Base-by-base conservation (phyloP, 2,797 vertebrate species). In the Phoeniculus purpureus region DNA sequence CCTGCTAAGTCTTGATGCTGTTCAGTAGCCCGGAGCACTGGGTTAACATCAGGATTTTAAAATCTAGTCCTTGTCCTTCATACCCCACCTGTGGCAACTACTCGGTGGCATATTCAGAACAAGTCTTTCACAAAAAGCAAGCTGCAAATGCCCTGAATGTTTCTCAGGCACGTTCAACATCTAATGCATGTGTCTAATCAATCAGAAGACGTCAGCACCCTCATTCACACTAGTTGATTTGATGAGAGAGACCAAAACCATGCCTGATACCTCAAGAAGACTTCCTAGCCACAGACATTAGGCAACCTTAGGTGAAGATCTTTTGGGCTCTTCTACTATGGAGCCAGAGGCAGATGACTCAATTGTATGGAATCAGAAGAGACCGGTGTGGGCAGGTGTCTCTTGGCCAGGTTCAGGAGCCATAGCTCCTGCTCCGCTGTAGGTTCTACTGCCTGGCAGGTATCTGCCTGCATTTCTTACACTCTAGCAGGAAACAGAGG, bases 241-340 rank as follows among this genome's bases (percentile, higher is more conserved):
- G 29, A 48, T 76, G 32, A 86, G 11, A 93, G 48, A 88, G 52
- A 29, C 11, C 1, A 2, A 90, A 91, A 65, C 6, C 9, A 71
- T 71, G 22, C 22, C 45, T 65, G 80, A 55, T 19, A 65, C 29
- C 26, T 81, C 48, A 48, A 65, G 6, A 48, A 65, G 6, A 29
- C 43, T 68, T 79, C 37, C 14, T 22, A 73, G 61, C 5, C 55
- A 47, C 15, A 90, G 10, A 10, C 18, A 17, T 31, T 40, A 81
- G 29, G 31, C 15, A 59, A 54, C 12, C 21, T 26, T 62, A n/a
- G 4, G 15, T 27, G 22, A 86, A 84, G 58, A 7, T 92, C n/a
- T 55, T 72, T 18, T 0, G 1, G 23, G 32, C 18, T 73, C 66
- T 78, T 78, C 74, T 68, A 27, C 52, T 0, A 0, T 3, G 1